Conservation (phyloP, 2,113 vertebrate species). For the Muntiacus reevesi region DNA sequence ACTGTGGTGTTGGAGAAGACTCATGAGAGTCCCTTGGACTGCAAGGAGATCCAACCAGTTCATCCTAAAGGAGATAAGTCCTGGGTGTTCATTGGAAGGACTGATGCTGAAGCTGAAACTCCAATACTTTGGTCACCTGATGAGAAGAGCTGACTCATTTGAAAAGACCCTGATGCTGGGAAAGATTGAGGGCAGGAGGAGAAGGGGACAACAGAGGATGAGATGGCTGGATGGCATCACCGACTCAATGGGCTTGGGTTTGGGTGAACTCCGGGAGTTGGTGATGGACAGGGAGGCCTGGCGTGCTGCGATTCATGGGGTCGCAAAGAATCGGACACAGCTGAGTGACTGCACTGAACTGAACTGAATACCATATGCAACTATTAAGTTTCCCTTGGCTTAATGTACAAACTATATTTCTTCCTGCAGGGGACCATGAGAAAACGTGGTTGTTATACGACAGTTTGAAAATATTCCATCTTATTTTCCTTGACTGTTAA, state of each 20-base stretch:
- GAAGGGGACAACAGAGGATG: not conserved
- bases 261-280: not conserved
- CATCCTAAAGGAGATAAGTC: no score
- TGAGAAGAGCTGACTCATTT: not conserved
- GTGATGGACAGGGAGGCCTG: not conserved
- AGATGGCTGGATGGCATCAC: not conserved
- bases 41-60: not conserved
- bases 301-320: not conserved
- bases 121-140: not conserved
- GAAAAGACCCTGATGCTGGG: not conserved
- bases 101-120: not conserved
- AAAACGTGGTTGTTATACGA: not conserved
- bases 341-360: not conserved
- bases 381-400: not conserved
- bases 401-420: not conserved
- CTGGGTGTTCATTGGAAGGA: not conserved
- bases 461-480: not conserved
- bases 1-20: not conserved
- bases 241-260: not conserved
- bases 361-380: not conserved
- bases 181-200: not conserved
- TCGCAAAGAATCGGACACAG: rapidly evolving
- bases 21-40: not conserved
- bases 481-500: not conserved
- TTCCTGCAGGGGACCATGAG: not conserved